phyloP scores from a whole-genome alignment of 30 jellyfish, hydroid and myxozoan genomes.

The Aurelia aurita complex sp. Pacific region DNA sequence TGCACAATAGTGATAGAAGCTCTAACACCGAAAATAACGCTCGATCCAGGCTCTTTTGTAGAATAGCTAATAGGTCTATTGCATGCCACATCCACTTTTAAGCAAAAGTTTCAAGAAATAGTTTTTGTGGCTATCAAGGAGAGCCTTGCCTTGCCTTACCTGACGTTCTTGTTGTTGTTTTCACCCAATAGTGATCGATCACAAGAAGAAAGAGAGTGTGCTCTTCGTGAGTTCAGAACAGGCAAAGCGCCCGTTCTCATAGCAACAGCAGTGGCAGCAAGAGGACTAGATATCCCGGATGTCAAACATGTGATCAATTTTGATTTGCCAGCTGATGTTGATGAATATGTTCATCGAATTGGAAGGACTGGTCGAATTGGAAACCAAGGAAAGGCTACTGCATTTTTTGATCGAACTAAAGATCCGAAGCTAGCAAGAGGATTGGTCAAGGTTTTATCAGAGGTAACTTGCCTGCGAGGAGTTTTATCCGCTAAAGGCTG shows the following conservation, averaged over 20 bases:
- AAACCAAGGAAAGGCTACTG: slow-evolving; percentile 93
- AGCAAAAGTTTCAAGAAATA: too few species aligned
- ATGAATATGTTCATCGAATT: slow-evolving; percentile 96
- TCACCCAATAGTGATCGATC: slow-evolving; percentile 79
- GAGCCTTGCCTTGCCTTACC: too few species aligned
- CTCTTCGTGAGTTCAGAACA: slow-evolving; percentile 81
- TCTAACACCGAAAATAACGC: too few species aligned
- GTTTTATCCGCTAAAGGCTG: too few species aligned
- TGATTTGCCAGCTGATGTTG: slow-evolving; percentile 91
- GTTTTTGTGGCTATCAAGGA: too few species aligned
- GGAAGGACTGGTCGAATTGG: slow-evolving; percentile 99
- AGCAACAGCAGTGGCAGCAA: slow-evolving; percentile 99
- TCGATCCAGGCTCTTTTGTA: too few species aligned
- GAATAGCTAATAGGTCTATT: too few species aligned
- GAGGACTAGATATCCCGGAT: slow-evolving; percentile 93
- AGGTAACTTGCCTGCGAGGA: slow-evolving; percentile 18
- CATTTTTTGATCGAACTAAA: slow-evolving; percentile 79
- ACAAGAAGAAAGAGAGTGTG: slow-evolving; percentile 99
- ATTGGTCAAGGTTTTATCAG: slow-evolving; percentile 82
- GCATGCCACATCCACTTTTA: too few species aligned
- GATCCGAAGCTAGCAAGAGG: slow-evolving; percentile 86
- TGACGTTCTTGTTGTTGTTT: too few species aligned
- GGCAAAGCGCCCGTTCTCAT: slow-evolving; percentile 92
- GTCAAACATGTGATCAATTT: slow-evolving; percentile 94
- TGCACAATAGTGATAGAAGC: too few species aligned